Evolutionary conservation across 2,113 vertebrate species (phyloP).

Genomic region (Erythrolamprus reginae): DNA sequence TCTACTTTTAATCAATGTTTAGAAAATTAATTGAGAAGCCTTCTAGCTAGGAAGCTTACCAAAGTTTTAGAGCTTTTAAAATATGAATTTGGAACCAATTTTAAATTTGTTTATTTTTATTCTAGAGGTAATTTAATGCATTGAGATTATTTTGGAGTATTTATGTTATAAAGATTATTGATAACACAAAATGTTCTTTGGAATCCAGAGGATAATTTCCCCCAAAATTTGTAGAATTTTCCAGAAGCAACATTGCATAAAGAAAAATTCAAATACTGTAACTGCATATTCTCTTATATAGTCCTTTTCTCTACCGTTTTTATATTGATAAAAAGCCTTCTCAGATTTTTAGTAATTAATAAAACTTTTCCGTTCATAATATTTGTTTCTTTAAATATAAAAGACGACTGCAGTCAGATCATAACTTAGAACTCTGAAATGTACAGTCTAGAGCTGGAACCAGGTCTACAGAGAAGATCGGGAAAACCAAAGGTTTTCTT

Average conservation of each 20-base stretch:
- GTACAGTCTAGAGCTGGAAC: conserved; percentile 73
- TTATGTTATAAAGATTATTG: conserved; percentile 14
- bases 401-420: conserved; percentile 43
- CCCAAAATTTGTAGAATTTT: conserved; percentile 4
- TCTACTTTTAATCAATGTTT: conserved; percentile 34
- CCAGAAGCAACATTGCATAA: neutral
- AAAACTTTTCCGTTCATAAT: conserved; percentile 41
- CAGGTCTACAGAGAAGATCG: conserved; percentile 77
- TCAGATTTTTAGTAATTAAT: conserved; percentile 6
- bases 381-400: conserved; percentile 43
- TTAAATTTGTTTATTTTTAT: conserved; percentile 49
- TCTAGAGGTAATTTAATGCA: neutral
- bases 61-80: conserved; percentile 27
- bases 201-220: conserved; percentile 46
- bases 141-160: neutral
- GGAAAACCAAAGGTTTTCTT: conserved; percentile 70
- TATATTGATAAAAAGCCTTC: conserved; percentile 6
- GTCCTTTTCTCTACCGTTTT: neutral
- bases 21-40: conserved; percentile 50
- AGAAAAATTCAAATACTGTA: neutral
- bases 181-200: neutral
- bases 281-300: neutral
- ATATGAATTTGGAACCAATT: conserved; percentile 31
- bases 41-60: conserved; percentile 48
- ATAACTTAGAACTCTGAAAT: conserved; percentile 70